Percentiles rank a stretch among this genome's conserved stretches.
Conservation (phyloP, 2,888 invertebrate species). For the Folsomia candida region DNA sequence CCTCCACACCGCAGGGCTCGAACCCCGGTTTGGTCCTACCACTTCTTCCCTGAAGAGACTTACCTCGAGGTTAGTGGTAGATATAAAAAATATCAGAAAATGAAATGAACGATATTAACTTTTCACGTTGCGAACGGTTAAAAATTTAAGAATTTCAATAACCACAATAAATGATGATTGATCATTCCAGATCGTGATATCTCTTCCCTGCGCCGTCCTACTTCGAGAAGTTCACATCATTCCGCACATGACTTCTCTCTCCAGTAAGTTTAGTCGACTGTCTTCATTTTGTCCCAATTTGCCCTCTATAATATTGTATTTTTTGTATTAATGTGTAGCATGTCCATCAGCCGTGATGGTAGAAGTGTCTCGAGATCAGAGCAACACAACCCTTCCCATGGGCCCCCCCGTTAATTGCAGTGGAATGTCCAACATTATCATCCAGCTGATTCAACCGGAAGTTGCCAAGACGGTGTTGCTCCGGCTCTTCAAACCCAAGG, state of each 20-base stretch:
- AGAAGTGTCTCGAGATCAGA: slow-evolving; percentile 79
- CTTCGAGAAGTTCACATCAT: slow-evolving; percentile 83
- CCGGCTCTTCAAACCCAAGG: slow-evolving; percentile 76
- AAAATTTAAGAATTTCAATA: too few relatives aligned
- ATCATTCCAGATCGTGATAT: too few relatives aligned
- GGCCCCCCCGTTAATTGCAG: slow-evolving; percentile 82
- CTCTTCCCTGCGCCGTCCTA: slow-evolving; percentile 82
- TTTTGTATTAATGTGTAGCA: slow-evolving; percentile 57
- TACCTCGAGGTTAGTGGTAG: slow-evolving; percentile 90
- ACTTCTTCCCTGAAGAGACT: slow-evolving; percentile 86
- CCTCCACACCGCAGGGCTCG: slow-evolving; percentile 80
- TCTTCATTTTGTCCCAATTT: background rate
- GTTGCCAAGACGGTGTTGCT: slow-evolving; percentile 80
- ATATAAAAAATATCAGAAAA: too few relatives aligned
- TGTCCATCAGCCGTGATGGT: slow-evolving; percentile 85
- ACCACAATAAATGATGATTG: too few relatives aligned
- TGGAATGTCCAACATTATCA: slow-evolving; percentile 80
- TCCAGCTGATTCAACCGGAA: slow-evolving; percentile 77
- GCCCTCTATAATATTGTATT: background rate
- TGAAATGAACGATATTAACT: too few relatives aligned
- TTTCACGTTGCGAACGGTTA: too few relatives aligned
- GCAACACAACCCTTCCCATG: slow-evolving; percentile 73
- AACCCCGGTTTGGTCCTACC: slow-evolving; percentile 92
- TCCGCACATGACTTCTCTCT: slow-evolving; percentile 72
- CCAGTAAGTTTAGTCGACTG: slow-evolving; percentile 59